Conservation (phyloP, 2,888 invertebrate species). For the Glomeris marginata region DNA sequence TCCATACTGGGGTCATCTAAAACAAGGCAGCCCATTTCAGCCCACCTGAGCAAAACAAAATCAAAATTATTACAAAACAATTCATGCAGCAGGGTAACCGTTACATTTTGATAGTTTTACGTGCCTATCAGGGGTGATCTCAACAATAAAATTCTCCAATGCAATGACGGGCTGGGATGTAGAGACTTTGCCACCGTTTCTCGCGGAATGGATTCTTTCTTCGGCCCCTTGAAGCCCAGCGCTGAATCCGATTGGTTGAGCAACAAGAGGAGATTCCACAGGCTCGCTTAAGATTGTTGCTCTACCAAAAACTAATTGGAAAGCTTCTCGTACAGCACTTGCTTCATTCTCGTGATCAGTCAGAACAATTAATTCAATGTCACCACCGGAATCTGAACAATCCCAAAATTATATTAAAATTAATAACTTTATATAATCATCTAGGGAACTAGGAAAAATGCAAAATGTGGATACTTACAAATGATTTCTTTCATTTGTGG, state of each 20-base stretch:
- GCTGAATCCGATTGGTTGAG: constrained; percentile 62
- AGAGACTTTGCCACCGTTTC: constrained; percentile 41
- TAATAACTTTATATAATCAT: neutral
- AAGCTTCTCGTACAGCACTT: constrained; percentile 59
- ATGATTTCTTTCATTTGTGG: constrained; percentile 80
- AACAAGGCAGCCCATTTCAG: constrained; percentile 52
- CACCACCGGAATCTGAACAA: constrained; percentile 59
- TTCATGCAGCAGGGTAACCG: neutral
- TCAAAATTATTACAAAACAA: constrained; percentile 1
- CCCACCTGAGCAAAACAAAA: constrained; percentile 44
- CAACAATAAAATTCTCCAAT: constrained; percentile 57
- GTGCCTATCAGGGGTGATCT: constrained; percentile 40
- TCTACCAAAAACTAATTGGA: constrained; percentile 61
- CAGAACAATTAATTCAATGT: constrained; percentile 55
- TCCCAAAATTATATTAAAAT: constrained; percentile 5
- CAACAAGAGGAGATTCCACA: constrained; percentile 47
- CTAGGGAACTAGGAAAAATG: neutral
- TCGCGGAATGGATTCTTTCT: constrained; percentile 47
- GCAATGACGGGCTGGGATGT: constrained; percentile 53
- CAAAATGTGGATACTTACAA: constrained; percentile 40
- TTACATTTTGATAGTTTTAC: neutral
- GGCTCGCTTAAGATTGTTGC: constrained; percentile 55
- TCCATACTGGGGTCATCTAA: constrained; percentile 52
- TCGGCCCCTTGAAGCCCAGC: constrained; percentile 58
- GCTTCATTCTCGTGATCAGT: constrained; percentile 62